A percentile compares a stretch with the other conserved stretches of the same genome.
phyloP scores from a whole-genome alignment of 2,113 vertebrate genomes.

The Anhinga anhinga region DNA sequence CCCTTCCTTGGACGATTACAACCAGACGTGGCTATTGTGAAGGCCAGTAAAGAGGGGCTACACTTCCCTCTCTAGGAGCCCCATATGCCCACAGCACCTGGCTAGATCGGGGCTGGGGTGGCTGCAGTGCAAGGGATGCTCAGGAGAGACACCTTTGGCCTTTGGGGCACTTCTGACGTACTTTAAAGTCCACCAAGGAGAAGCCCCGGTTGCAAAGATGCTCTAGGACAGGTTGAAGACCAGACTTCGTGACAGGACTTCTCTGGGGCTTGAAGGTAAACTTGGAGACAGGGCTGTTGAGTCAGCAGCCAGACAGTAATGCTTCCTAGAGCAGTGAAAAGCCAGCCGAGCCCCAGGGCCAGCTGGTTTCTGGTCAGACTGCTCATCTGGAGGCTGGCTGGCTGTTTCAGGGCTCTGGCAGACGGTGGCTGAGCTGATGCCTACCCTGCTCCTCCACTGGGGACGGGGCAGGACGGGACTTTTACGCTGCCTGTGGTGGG shows the following conservation, averaged over 20 bases:
- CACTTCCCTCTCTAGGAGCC: background rate
- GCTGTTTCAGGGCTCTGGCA: background rate
- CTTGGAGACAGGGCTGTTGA: background rate
- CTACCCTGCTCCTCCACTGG: background rate
- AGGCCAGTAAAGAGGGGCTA: background rate
- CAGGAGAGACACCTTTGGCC: background rate
- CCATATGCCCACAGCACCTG: background rate
- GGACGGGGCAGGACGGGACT: background rate
- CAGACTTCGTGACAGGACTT: background rate
- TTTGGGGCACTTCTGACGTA: background rate
- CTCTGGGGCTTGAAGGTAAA: background rate
- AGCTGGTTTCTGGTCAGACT: background rate
- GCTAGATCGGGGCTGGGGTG: background rate
- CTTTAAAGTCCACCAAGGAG: background rate
- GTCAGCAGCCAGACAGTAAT: background rate
- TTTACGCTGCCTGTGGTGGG: accelerated
- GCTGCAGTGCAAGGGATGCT: background rate
- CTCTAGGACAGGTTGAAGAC: background rate
- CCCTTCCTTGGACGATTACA: background rate
- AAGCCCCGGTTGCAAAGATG: background rate
- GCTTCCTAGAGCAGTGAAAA: background rate
- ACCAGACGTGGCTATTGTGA: background rate
- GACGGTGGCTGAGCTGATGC: background rate
- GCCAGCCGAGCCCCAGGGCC: background rate
- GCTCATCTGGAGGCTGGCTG: background rate